Evolutionary conservation across 2,113 vertebrate species (phyloP).

Genomic region (Phaethon lepturus): DNA sequence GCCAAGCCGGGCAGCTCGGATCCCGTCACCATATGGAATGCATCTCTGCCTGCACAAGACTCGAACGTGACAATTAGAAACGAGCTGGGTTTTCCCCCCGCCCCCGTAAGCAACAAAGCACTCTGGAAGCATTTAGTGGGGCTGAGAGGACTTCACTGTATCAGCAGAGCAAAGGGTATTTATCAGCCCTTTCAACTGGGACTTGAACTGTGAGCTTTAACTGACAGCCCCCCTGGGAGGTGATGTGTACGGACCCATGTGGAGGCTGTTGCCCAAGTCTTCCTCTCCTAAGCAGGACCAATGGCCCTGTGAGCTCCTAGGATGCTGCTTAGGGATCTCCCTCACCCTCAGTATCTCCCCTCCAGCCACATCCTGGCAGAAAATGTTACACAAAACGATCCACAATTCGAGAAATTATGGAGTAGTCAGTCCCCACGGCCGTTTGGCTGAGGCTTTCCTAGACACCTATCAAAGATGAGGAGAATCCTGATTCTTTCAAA

Average conservation of each 20-base stretch:
- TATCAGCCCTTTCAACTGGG: neutral
- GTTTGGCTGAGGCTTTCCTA: neutral
- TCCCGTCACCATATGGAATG: neutral
- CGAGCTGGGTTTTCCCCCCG: neutral
- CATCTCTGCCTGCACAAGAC: neutral
- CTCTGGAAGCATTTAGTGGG: neutral
- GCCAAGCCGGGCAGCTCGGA: neutral
- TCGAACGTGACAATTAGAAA: constrained; percentile 3
- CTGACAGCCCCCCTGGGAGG: neutral
- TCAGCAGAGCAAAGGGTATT: neutral
- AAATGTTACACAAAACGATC: neutral
- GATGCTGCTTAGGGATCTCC: neutral
- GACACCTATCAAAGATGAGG: neutral
- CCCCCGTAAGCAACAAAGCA: neutral
- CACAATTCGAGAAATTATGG: neutral
- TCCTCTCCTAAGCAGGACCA: neutral
- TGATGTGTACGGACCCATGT: neutral
- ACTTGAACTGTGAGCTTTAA: neutral
- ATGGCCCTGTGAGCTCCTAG: neutral
- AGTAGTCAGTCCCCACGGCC: neutral
- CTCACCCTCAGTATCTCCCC: neutral
- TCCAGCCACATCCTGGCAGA: neutral
- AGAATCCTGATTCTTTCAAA: neutral
- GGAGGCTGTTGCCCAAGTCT: neutral
- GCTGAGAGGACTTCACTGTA: neutral